Conservation (phyloP, 2,113 vertebrate species). For the Anseranas semipalmata region DNA sequence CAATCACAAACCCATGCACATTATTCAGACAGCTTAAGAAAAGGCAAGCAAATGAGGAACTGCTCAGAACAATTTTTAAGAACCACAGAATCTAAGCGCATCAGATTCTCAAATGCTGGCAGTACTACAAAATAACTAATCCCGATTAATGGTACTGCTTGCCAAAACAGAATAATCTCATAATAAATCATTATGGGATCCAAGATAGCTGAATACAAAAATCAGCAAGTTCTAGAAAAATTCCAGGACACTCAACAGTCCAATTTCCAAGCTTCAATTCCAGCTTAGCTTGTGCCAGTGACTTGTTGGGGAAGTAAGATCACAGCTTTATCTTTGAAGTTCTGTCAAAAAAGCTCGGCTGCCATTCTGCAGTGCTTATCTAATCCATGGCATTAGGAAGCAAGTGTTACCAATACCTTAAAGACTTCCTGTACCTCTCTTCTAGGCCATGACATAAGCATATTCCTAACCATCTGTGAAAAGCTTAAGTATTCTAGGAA, state of each 20-base stretch:
- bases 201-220: not conserved
- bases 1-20: not conserved
- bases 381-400: not conserved
- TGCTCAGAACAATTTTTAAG: not conserved
- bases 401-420: not conserved
- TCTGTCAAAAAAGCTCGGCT: not conserved
- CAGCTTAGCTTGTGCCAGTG: not conserved
- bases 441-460: not conserved
- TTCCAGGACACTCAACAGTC: not conserved
- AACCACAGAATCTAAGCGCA: not conserved
- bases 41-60: not conserved
- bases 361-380: not conserved
- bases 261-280: not conserved
- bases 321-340: not conserved
- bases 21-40: not conserved
- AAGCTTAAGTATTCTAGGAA: not conserved
- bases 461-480: not conserved
- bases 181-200: not conserved
- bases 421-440: not conserved
- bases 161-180: not conserved
- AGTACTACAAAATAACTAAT: not conserved
- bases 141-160: not conserved
- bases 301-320: not conserved
- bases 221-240: conserved; percentile 41
- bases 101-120: not conserved